These are phyloP conservation scores for Grammomys surdaster DNA, from an alignment of 2,113 vertebrate species.

Conservation along the genomic window DNA sequence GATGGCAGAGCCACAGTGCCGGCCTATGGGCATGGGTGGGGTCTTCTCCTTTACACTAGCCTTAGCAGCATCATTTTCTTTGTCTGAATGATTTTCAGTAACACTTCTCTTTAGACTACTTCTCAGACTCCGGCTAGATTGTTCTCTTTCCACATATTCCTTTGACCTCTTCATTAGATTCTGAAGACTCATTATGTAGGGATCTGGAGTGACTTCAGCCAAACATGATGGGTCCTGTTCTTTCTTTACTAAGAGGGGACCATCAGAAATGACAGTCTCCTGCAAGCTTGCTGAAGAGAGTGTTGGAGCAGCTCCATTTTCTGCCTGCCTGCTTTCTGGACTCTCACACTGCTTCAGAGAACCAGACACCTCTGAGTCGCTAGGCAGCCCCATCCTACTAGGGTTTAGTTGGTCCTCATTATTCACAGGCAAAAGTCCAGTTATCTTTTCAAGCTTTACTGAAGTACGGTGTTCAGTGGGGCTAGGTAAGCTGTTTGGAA, in stretches of 20 bases:
- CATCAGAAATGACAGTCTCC: neutral
- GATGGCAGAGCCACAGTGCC: slow-evolving; percentile 80
- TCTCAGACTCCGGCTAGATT: slow-evolving; percentile 86
- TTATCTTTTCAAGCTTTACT: slow-evolving; percentile 67
- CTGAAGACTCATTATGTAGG: slow-evolving; percentile 90
- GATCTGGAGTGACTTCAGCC: slow-evolving; percentile 84
- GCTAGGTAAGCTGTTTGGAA: slow-evolving; percentile 69
- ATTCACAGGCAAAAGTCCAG: slow-evolving; percentile 62
- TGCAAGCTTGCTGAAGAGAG: slow-evolving; percentile 19
- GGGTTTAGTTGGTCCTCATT: slow-evolving; percentile 39
- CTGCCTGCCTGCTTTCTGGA: neutral
- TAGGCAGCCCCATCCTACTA: slow-evolving; percentile 31
- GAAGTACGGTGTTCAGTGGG: slow-evolving; percentile 42
- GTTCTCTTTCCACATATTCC: slow-evolving; percentile 92
- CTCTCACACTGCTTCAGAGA: slow-evolving; percentile 67
- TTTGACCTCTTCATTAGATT: slow-evolving; percentile 94
- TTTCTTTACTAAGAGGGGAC: slow-evolving; percentile 70
- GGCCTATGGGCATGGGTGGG: slow-evolving; percentile 79
- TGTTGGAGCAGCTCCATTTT: neutral
- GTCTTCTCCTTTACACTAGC: slow-evolving; percentile 80
- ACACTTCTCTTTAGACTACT: slow-evolving; percentile 73
- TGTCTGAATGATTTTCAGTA: slow-evolving; percentile 88
- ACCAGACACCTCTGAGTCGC: slow-evolving; percentile 63
- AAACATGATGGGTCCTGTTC: neutral
- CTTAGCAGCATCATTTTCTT: slow-evolving; percentile 88